Base-by-base conservation (phyloP, 2,888 invertebrate genomes). In the Athrips mouffetella region DNA sequence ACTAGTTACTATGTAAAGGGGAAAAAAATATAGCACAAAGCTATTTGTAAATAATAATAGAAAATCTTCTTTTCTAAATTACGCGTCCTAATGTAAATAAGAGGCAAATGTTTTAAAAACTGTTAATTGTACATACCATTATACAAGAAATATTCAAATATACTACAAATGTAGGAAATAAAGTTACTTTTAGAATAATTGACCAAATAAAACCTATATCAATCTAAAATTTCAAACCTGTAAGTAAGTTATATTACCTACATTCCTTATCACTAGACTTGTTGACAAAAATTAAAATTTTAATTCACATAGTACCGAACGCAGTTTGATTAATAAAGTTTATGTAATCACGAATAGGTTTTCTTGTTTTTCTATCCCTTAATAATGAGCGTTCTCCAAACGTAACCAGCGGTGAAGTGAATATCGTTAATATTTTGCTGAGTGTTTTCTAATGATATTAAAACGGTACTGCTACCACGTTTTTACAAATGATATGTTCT, bases 1-100 rank as follows among this genome's bases (percentile, higher is more conserved):
- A 87, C 77, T 87, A 86, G 84, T 73, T 78, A 75, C 73, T 84
- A 79, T 71, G 62, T 77, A 80, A 76, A 69, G 65, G 71, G 70
- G 64, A 62, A 66, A 63, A 56, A 51, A 45, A 52, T 58, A 62
- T 62, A 70, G 71, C 74, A 59, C 62, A 66, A 65, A 56, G 73
- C 67, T 67, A 16, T 68, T 59, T 65, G 70, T 77, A 73, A 59
- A 72, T 74, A 74, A 62, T 54, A 52, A 61, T 64, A 68, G n/a
- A 29, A 29, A 37, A 47, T 21, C 21, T 42, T 46, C 47, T 50
- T 50, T 47, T 42, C 10, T 29, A 39, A 31, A 37, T 16, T 33
- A 31, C 11, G 15, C 15, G 10, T 45, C 11, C 2, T 18, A 27
- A n/a, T 49, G 49, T 49, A 49, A 41, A 49, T 49, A 49, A 49